Evolutionary conservation across 2,888 invertebrate species (phyloP).

Genomic region (Lordiphosa andalusiaca): DNA sequence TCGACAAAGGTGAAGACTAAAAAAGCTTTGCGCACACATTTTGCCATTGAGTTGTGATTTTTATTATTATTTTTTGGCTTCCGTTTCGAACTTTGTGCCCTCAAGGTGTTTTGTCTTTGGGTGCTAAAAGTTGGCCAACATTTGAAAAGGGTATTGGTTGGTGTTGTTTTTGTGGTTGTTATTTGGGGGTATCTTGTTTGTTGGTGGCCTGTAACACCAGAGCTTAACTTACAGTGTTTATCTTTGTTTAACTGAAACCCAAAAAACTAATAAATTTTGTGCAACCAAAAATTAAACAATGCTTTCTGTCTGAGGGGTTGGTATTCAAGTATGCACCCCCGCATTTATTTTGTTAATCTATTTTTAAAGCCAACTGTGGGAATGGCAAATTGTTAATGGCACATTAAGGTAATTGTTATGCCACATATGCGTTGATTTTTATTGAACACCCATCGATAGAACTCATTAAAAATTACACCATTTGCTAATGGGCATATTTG

Average conservation of each 20-base stretch:
- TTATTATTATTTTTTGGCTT: slow-evolving; percentile 34
- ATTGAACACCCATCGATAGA: background rate
- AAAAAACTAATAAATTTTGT: slow-evolving; percentile 45
- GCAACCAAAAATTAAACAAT: background rate
- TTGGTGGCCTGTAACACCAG: slow-evolving; percentile 19
- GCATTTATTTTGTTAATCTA: slow-evolving; percentile 12
- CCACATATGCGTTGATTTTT: slow-evolving; percentile 6
- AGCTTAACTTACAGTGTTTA: slow-evolving; percentile 41
- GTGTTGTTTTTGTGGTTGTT: slow-evolving; percentile 16
- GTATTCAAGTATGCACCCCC: slow-evolving; percentile 8
- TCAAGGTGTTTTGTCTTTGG: slow-evolving; percentile 30
- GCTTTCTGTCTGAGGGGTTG: background rate
- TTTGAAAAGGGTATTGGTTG: slow-evolving; percentile 25
- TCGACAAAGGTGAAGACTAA: slow-evolving; percentile 9
- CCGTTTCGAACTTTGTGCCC: slow-evolving; percentile 25
- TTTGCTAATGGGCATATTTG: slow-evolving; percentile 3
- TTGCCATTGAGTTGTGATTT: slow-evolving; percentile 23
- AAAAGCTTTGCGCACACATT: slow-evolving; percentile 4
- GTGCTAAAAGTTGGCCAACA: slow-evolving; percentile 24
- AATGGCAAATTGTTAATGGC: background rate
- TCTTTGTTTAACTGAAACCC: slow-evolving; percentile 39
- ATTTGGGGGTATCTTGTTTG: slow-evolving; percentile 3
- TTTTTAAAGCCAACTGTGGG: background rate
- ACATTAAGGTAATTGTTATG: slow-evolving; percentile 10
- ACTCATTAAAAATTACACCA: background rate